Conservation (phyloP, 2,113 vertebrate genomes). For the Spilogale gracilis region DNA sequence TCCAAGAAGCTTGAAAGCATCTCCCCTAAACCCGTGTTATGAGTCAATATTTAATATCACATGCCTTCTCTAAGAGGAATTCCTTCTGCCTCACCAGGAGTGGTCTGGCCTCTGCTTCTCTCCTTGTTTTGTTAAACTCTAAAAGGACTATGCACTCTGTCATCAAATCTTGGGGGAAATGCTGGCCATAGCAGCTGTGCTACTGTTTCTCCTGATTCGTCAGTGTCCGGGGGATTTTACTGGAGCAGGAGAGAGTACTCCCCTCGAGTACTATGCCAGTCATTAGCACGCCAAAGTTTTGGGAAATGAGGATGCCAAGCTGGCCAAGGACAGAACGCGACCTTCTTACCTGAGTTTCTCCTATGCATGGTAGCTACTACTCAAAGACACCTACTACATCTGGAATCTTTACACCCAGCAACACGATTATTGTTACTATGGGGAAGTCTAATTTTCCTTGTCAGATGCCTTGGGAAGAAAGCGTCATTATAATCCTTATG, state of each 20-base stretch:
- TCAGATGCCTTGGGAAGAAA: constrained; percentile 20
- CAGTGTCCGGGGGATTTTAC: background rate
- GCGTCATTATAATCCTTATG: background rate
- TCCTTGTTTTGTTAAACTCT: background rate
- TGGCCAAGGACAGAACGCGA: background rate
- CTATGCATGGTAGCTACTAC: background rate
- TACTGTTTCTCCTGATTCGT: background rate
- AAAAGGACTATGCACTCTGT: background rate
- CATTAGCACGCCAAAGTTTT: background rate
- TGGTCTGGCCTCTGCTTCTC: constrained; percentile 10
- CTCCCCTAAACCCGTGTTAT: background rate
- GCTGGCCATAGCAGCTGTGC: background rate
- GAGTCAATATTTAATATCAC: constrained; percentile 1
- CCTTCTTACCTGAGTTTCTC: background rate
- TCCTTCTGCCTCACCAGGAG: background rate
- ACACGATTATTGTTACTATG: background rate
- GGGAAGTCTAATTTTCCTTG: background rate
- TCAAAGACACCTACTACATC: background rate
- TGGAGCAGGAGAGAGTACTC: background rate
- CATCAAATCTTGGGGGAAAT: background rate
- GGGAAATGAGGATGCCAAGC: background rate
- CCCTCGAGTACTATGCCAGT: background rate
- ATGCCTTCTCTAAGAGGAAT: background rate
- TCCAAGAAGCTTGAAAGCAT: background rate
- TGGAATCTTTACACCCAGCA: background rate